Base-by-base conservation (phyloP, 2,888 invertebrate species). In the Mythimna lalbum region DNA sequence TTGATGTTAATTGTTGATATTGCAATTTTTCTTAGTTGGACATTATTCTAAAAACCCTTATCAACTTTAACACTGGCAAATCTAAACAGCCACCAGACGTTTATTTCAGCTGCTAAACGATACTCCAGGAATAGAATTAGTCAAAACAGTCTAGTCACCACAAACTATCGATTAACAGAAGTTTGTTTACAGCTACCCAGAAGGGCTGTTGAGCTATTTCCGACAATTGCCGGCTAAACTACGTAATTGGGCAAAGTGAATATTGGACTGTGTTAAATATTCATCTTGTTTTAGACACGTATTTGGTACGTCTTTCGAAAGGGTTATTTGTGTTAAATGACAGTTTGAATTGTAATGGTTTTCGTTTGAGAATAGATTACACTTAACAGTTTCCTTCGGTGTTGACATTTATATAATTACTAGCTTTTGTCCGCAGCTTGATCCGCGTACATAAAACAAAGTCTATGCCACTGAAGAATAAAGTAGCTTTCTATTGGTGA, bases 91-190 rank as follows among this genome's bases (percentile, higher is more conserved):
- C 33, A 33, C 9, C 21, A 39, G 53, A 23, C 47, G 17, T 14
- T 43, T 50, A 57, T 56, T 49, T 23, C 5, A 36, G 17, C 31
- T 27, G 7, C 14, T 7, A 61, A 39, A 49, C 4, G 10, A 61
- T 33, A 7, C 31, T 63, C 63, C 19, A 61, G 27, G n/a, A 74
- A 68, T 79, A 77, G 63, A 23, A 23, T 14, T 10, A 21, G 19
- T 23, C 59, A 55, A 21, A 64, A 60, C 19, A 14, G 73, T 49
- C 63, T 63, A 49, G 64, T 61, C 62, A 70, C 82, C 82, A 47
- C 79, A 56, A 74, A 63, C 62, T 73, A 71, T 70, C 73, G 72
- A 73, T 70, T 82, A 79, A 73, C 69, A 57, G 43, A 80, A 83
- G 55, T 83, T 83, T 59, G 72, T 84, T 84, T 82, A 53, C 53